Base-by-base conservation (phyloP, 2,113 vertebrate species). In the Gorsachius goisagi region DNA sequence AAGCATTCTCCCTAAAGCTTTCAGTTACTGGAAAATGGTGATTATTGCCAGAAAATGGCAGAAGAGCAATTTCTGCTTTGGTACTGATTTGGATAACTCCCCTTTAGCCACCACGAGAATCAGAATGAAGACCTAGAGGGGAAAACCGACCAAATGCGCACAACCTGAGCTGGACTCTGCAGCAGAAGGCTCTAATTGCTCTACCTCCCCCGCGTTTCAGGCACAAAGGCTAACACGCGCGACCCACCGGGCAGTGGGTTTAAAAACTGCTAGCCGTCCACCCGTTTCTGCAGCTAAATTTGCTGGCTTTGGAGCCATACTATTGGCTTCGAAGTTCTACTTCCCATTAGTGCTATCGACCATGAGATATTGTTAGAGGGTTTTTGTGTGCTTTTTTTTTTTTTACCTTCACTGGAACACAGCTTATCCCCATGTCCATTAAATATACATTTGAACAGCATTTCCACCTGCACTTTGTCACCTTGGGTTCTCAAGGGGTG, bases 371-470 rank as follows among this genome's bases (percentile, higher is more conserved):
- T 87, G 73, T 89, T 81, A 67, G 73, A 81, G 37, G 9, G 0
- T 6, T 35, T 4, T 78, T 92, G 66, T 82, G 35, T 35, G 60
- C 22, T 26, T 76, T 59, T 76, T 90, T 76, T 49, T 49, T 83
- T 76, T 89, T 67, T 87, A 56, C 66, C 45, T 90, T 85, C 49
- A 55, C 86, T 95, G 90, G 73, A 97, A 82, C 83, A 92, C 58
- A 85, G 90, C 83, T 90, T 86, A 87, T 92, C 83, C 95, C 92
- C 85, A 62, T 76, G 92, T 96, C 96, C 97, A 97, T 97, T 96
- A 97, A 97, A 97, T 97, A 97, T 96, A 97, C 96, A 97, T 97
- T 96, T 97, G 94, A 97, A 96, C 94, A 97, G 90, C 89, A 96
- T 89, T 97, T 97, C 95, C 73, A 95, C 89, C 92, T 95, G 94